Evolutionary conservation across 2,888 invertebrate genomes (phyloP), one percentile per base, ranked within the genome.

Genomic region (Resseliella maxima): DNA sequence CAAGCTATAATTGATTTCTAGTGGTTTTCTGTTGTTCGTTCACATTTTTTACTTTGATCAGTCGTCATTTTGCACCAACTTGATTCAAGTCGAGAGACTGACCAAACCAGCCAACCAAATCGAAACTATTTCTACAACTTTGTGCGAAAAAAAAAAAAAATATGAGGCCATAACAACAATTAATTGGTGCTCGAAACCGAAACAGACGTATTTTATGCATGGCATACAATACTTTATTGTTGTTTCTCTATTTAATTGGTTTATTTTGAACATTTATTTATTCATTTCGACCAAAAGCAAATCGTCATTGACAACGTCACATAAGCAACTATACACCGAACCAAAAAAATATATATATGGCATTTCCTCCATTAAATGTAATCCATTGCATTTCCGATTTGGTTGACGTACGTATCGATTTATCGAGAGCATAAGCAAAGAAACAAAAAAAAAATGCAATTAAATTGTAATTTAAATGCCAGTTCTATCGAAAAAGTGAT

Each of bases 351-450:
- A 31, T 3, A n/a, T 1, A 3, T 2, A 50, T 18, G 18, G 3
- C 12, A 50, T 41, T 41, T 50, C 72, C 5, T n/a, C 35, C 72
- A 72, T 31, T 72, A 35, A 72, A 72, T 72, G 35, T 72, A 72
- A 72, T 72, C 72, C 72, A 72, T 72, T 72, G 72, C 72, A 72
- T 72, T 72, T 72, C 72, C 72, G 72, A 31, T 72, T 72, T 72
- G 72, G 72, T 72, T 72, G 72, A 72, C 72, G 35, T 72, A 10
- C n/a, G 72, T 72, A 72, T 72, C 72, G 72, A 72, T 72, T 31
- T 59, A 18, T 2, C 3, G 72, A 12, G 21, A 12, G 50, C 50
- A 41, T 5, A 41, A 41, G 5, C 15, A 18, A 18, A 12, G 50
- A 41, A 12, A 18, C 50, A 59, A 35, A 12, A 15, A 72, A 72